Percentiles rank a stretch among this genome's conserved stretches.
These are phyloP conservation scores for Irena cyanogastra DNA, from an alignment of 2,113 vertebrate genomes.

Conservation along the genomic window DNA sequence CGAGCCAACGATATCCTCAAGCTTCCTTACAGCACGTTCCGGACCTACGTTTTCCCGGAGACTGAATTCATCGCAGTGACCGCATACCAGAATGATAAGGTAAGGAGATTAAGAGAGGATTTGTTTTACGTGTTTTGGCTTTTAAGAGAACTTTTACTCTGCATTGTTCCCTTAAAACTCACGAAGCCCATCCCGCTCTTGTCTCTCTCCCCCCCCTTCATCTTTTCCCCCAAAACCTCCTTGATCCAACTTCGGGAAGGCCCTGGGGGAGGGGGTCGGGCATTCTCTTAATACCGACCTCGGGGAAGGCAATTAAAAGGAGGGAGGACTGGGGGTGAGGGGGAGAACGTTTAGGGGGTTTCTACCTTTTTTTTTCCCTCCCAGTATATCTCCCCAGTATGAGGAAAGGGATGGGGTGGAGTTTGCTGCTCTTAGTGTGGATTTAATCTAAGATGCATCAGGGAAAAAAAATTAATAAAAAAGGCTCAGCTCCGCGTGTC, in stretches of 20 bases:
- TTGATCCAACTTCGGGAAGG: not conserved
- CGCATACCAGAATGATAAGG: conserved; percentile 99
- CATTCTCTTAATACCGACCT: not conserved
- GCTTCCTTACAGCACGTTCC: conserved; percentile 96
- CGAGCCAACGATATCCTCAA: conserved; percentile 97
- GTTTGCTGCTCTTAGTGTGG: not conserved
- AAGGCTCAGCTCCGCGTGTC: not conserved
- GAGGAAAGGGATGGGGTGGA: not conserved
- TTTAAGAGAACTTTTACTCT: conserved; percentile 29
- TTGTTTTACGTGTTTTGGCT: conserved; percentile 57
- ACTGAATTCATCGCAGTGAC: conserved; percentile 98
- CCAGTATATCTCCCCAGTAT: not conserved
- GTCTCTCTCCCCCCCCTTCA: conserved; percentile 25
- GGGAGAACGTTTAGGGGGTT: not conserved
- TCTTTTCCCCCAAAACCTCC: not conserved
- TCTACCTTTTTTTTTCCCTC: accelerated
- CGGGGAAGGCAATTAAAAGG: not conserved
- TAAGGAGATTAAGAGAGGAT: conserved; percentile 69
- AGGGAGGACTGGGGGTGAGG: not conserved
- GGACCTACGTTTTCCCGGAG: conserved; percentile 97
- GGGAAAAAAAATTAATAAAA: not conserved
- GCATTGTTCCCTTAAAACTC: conserved; percentile 30
- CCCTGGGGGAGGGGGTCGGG: not conserved
- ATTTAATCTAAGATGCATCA: not conserved
- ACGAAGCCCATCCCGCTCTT: not conserved